Evolutionary conservation across 2,113 vertebrate genomes (phyloP).

Genomic region (Gobiocypris rarus): DNA sequence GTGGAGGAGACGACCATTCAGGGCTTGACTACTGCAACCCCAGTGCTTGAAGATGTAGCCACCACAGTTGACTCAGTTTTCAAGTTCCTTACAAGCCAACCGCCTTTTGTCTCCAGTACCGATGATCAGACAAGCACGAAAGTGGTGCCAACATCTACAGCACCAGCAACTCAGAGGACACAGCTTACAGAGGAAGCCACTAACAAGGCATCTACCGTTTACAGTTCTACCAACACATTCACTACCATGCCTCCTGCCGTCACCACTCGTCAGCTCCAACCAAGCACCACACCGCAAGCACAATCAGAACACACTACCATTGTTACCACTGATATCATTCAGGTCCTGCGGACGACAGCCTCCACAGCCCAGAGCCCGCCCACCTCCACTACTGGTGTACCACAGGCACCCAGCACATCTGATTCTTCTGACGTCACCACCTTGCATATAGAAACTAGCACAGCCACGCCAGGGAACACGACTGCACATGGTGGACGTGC

Average conservation of each 20-base stretch:
- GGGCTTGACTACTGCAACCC: constrained; percentile 62
- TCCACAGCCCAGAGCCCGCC: constrained; percentile 33
- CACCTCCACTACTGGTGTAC: constrained; percentile 30
- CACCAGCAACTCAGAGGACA: constrained; percentile 62
- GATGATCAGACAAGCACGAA: constrained; percentile 53
- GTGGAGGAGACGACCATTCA: constrained; percentile 43
- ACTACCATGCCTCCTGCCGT: constrained; percentile 20
- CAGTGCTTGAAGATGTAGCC: constrained; percentile 53
- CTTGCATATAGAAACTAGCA: constrained; percentile 62
- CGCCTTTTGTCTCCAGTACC: constrained; percentile 37
- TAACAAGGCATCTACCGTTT: constrained; percentile 12
- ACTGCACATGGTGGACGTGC: constrained; percentile 43
- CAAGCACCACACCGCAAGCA: constrained; percentile 45
- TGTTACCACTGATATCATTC: constrained; percentile 49
- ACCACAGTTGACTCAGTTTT: constrained; percentile 52
- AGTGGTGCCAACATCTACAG: constrained; percentile 51
- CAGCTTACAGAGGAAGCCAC: constrained; percentile 63
- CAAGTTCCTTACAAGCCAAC: constrained; percentile 31
- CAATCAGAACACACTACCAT: constrained; percentile 42
- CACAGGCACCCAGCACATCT: constrained; percentile 53
- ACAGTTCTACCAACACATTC: constrained; percentile 38
- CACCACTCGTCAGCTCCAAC: constrained; percentile 50
- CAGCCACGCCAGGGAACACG: constrained; percentile 52
- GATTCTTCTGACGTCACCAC: constrained; percentile 58
- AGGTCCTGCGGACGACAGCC: constrained; percentile 38